Evolutionary conservation across 2,113 vertebrate species (phyloP).

Genomic region (Bostrychus sinensis): DNA sequence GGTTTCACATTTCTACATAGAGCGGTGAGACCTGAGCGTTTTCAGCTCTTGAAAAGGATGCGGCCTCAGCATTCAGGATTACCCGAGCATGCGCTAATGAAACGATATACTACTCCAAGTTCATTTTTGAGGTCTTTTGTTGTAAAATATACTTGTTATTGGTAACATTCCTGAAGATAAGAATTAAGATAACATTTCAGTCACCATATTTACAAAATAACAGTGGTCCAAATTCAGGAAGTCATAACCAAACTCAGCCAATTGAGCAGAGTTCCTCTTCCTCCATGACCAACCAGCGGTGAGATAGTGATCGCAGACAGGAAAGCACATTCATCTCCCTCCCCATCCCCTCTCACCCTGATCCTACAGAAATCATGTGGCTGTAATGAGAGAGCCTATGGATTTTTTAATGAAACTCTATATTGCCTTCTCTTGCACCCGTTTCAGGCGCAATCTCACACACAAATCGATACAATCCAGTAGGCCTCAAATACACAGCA

Average conservation of each 20-base stretch:
- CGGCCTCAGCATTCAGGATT: no score
- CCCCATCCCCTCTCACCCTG: slow-evolving; percentile 33
- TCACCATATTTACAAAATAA: not conserved
- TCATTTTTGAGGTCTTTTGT: no score
- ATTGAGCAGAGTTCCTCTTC: slow-evolving; percentile 46
- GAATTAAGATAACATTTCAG: not conserved
- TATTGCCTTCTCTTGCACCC: slow-evolving; percentile 65
- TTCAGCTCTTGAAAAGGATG: no score
- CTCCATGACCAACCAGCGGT: slow-evolving; percentile 49
- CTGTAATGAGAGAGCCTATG: slow-evolving; percentile 73
- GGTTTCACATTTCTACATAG: no score
- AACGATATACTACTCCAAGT: no score
- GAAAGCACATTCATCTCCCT: slow-evolving; percentile 66
- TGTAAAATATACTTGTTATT: no score
- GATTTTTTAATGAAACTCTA: slow-evolving; percentile 78
- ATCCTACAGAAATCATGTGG: slow-evolving; percentile 67
- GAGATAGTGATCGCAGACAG: slow-evolving; percentile 65
- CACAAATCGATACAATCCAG: slow-evolving; percentile 72
- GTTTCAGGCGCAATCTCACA: slow-evolving; percentile 46
- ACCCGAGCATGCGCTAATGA: no score
- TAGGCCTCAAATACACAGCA: slow-evolving; percentile 62
- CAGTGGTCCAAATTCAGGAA: slow-evolving; percentile 36
- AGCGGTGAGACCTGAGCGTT: no score
- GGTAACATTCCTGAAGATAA: no score
- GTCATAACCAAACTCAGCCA: slow-evolving; percentile 18